A percentile compares a stretch with the other conserved stretches of the same genome.
Conservation (phyloP, 2,888 invertebrate species). For the Drosophila limbata region DNA sequence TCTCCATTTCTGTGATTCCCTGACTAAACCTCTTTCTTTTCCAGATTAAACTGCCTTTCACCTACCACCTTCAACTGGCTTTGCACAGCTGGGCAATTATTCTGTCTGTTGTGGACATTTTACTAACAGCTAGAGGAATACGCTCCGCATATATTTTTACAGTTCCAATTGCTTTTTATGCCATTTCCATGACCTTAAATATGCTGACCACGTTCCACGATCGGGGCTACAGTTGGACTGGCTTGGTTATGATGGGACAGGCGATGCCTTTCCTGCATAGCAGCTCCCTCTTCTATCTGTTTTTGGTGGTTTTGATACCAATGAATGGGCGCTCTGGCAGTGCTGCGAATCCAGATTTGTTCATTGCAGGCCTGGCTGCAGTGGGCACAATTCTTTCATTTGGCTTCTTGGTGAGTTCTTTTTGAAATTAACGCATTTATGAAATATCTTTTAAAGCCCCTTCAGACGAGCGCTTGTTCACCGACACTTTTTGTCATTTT, state of each 20-base stretch:
- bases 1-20: no score
- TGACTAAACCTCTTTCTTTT: background rate
- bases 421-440: background rate
- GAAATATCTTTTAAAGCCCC: no score
- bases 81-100: constrained; percentile 81
- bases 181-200: constrained; percentile 70
- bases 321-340: constrained; percentile 87
- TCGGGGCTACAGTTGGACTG: constrained; percentile 71
- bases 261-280: constrained; percentile 85
- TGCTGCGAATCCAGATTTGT: constrained; percentile 86
- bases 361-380: constrained; percentile 85
- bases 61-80: constrained; percentile 79
- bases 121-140: constrained; percentile 64
- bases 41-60: constrained; percentile 74
- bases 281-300: constrained; percentile 85
- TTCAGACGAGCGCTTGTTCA: no score
- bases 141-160: constrained; percentile 80
- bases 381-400: constrained; percentile 76
- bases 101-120: constrained; percentile 69
- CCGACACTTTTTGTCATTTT: no score
- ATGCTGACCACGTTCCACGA: constrained; percentile 76
- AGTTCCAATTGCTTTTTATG: constrained; percentile 80
- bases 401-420: constrained; percentile 81
- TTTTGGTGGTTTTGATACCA: constrained; percentile 87
- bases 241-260: constrained; percentile 81